Evolutionary conservation across 2,113 vertebrate species (phyloP).

Genomic region (Osmerus mordax): DNA sequence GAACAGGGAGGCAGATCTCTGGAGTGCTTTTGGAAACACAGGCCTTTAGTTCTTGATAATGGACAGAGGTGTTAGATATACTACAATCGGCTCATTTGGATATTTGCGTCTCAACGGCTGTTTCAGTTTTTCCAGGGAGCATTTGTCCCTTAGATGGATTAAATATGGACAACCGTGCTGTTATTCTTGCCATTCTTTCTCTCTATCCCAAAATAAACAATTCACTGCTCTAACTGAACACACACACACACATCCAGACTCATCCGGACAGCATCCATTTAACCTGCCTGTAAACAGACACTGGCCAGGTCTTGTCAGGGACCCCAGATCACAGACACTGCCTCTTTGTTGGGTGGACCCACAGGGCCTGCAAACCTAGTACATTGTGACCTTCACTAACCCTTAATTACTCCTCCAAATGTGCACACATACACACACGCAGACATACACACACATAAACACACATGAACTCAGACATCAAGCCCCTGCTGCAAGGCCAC

Average conservation of each 20-base stretch:
- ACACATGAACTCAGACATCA: neutral
- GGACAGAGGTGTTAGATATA: neutral
- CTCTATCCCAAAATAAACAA: no score
- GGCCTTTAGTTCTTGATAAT: neutral
- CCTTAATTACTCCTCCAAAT: no score
- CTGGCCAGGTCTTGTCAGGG: conserved; percentile 19
- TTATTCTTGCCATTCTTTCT: no score
- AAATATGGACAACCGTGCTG: no score
- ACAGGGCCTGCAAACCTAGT: conserved; percentile 15
- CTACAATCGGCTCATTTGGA: no score
- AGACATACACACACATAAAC: neutral
- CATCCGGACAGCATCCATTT: conserved; percentile 47
- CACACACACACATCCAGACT: conserved; percentile 3
- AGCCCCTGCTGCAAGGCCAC: conserved; percentile 27
- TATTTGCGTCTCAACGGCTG: no score
- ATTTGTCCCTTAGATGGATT: no score
- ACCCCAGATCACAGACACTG: conserved; percentile 25
- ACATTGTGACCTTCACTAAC: neutral
- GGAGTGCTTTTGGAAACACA: no score
- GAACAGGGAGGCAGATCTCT: neutral
- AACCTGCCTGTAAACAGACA: conserved; percentile 53
- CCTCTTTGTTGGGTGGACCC: conserved; percentile 34
- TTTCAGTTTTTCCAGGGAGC: no score
- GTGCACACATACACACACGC: neutral
- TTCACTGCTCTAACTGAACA: neutral